Conservation (phyloP, 2,113 vertebrate species). For the Malurus alboscapulatus region DNA sequence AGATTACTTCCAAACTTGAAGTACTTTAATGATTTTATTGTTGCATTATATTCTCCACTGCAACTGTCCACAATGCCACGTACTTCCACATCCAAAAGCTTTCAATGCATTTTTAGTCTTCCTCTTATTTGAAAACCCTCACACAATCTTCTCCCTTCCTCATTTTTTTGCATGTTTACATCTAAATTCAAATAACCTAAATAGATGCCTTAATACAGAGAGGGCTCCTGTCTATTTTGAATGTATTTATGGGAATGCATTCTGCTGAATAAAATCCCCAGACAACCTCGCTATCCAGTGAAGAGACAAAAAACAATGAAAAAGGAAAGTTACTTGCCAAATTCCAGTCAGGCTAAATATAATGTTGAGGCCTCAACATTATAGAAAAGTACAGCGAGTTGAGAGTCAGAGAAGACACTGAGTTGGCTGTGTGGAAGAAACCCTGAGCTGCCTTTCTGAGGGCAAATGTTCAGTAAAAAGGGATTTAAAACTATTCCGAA, state of each 20-base stretch:
- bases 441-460: background rate
- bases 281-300: slow-evolving; percentile 26
- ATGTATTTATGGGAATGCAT: slow-evolving; percentile 54
- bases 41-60: slow-evolving; percentile 59
- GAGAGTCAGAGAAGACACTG: background rate
- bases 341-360: slow-evolving; percentile 54
- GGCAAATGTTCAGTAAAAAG: background rate
- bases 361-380: background rate
- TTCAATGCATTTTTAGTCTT: slow-evolving; percentile 44
- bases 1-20: slow-evolving; percentile 62
- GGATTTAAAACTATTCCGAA: background rate
- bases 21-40: slow-evolving; percentile 67
- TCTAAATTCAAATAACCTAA: slow-evolving; percentile 36
- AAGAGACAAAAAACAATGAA: slow-evolving; percentile 39
- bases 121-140: slow-evolving; percentile 10
- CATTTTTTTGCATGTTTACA: slow-evolving; percentile 6
- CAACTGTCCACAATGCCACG: slow-evolving; percentile 53
- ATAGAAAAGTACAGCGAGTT: background rate
- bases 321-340: slow-evolving; percentile 46
- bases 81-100: slow-evolving; percentile 52
- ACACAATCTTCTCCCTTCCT: background rate
- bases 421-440: background rate
- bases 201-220: slow-evolving; percentile 27
- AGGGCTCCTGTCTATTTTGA: slow-evolving; percentile 31
- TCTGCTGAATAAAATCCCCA: slow-evolving; percentile 63